Evolutionary conservation across 2,113 vertebrate species (phyloP).

Genomic region (Campylorhamphus procurvoides): DNA sequence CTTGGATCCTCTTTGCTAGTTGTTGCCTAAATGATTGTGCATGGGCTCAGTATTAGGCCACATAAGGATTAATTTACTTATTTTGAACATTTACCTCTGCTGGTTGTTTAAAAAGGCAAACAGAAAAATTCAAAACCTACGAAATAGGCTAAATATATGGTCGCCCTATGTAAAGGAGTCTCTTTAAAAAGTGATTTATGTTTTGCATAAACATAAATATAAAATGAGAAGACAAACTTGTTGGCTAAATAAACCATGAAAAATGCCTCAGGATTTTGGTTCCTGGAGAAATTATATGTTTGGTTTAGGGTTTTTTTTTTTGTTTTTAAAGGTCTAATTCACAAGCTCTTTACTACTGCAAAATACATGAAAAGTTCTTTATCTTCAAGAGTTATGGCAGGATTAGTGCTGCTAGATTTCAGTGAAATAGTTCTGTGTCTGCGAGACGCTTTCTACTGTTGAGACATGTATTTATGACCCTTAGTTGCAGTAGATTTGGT

Average conservation of each 20-base stretch:
- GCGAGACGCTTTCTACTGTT: background rate
- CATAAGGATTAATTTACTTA: background rate
- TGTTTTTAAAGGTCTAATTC: background rate
- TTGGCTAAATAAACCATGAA: background rate
- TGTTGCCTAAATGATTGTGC: background rate
- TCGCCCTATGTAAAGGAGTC: background rate
- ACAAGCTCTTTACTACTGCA: background rate
- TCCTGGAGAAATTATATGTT: background rate
- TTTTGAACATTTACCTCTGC: background rate
- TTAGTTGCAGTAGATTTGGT: background rate
- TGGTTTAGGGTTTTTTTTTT: background rate
- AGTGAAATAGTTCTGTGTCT: background rate
- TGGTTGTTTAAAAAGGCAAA: background rate
- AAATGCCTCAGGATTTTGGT: background rate
- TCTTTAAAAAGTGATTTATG: background rate
- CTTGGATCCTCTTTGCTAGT: background rate
- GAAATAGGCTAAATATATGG: background rate
- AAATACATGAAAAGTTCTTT: background rate
- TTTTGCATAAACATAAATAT: background rate
- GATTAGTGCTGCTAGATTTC: background rate
- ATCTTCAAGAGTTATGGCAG: background rate
- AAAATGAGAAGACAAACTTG: background rate
- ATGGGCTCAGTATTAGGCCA: background rate
- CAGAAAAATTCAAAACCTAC: accelerated
- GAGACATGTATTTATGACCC: background rate